A percentile compares a stretch with the other conserved stretches of the same genome.
Conservation (phyloP, 2,888 invertebrate genomes). For the Morpho helenor region DNA sequence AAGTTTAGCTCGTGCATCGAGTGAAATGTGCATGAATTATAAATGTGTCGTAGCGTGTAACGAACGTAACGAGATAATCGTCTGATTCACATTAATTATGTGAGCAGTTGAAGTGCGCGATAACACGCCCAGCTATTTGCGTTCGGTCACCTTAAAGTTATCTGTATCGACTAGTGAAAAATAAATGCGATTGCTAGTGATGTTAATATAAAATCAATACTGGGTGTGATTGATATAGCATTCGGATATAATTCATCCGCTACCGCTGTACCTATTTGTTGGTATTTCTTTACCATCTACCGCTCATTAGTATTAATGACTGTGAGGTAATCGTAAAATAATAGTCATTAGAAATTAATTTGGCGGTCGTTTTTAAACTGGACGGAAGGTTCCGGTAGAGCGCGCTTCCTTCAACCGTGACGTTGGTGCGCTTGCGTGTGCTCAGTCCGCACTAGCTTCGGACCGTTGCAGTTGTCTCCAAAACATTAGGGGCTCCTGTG, state of each 20-base stretch:
- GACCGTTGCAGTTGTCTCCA: slow-evolving; percentile 49
- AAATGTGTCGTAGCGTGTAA: slow-evolving; percentile 46
- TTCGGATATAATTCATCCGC: too few relatives aligned
- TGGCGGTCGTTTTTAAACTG: slow-evolving; percentile 63
- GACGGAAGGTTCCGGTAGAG: slow-evolving; percentile 36
- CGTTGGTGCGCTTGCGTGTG: slow-evolving; percentile 54
- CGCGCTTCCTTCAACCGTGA: slow-evolving; percentile 37
- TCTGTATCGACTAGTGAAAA: slow-evolving; percentile 32
- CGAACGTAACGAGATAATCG: slow-evolving; percentile 48
- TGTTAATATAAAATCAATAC: slow-evolving; percentile 66
- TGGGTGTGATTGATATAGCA: slow-evolving; percentile 9
- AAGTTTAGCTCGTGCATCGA: slow-evolving; percentile 14
- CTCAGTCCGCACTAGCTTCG: slow-evolving; percentile 56
- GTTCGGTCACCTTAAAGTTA: slow-evolving; percentile 35
- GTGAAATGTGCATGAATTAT: slow-evolving; percentile 32
- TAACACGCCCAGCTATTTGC: slow-evolving; percentile 57
- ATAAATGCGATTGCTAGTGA: slow-evolving; percentile 34
- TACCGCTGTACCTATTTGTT: not conserved
- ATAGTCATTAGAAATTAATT: slow-evolving; percentile 37
- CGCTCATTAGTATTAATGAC: slow-evolving; percentile 14
- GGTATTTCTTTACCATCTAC: slow-evolving; percentile 2
- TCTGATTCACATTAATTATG: slow-evolving; percentile 72
- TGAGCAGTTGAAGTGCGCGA: slow-evolving; percentile 69
- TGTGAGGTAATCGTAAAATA: slow-evolving; percentile 35
- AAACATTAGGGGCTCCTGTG: slow-evolving; percentile 49